Evolutionary conservation across 35 echinoderm and acorn worm genomes (phyloP), one percentile per base, ranked within the genome.

Genomic region (Nesometra sesokonis): DNA sequence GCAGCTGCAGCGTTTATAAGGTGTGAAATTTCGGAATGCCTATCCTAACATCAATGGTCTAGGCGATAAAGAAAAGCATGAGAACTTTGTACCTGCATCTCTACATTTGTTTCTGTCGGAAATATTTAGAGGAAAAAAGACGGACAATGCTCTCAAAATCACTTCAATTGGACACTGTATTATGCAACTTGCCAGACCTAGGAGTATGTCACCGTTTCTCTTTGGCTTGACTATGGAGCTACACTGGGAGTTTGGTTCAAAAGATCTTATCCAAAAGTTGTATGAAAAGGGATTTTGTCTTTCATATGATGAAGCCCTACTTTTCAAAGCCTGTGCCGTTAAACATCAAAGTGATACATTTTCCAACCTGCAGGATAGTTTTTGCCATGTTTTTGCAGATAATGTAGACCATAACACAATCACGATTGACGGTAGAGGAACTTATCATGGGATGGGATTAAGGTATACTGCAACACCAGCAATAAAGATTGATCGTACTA

Each of bases 351-450:
- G 32, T 32, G 57, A 36, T 17, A 35, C 11, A 30, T 77, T 87
- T 19, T 29, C 76, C 9, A 11, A 36, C 37, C 32, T 79, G 17
- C 5, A 13, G 0, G 86, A 34, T 77, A 11, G 32, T 34, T 87
- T 80, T 36, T 36, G 29, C 52, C 77, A 87, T 21, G 8, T 77
- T 80, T 30, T 79, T 36, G 86, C 77, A 0, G 86, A 87, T 38
- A 87, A 87, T 87, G 86, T 87, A 34, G 86, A 87, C 77, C 86
- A 87, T 30, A 87, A 87, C 33, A 36, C 33, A 79, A 87, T 32
- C 29, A 87, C 77, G 23, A 79, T 87, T 35, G 77, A 87, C 33
- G 77, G 86, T 23, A 36, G 33, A n/a, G 47, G 32, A 77, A 80
- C 86, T 23, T 87, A 77, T 36, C 86, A 87, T 87, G 86, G 86